Evolutionary conservation across 2,113 vertebrate genomes (phyloP), one percentile per base, ranked within the genome.

Genomic region (Tetrax tetrax): DNA sequence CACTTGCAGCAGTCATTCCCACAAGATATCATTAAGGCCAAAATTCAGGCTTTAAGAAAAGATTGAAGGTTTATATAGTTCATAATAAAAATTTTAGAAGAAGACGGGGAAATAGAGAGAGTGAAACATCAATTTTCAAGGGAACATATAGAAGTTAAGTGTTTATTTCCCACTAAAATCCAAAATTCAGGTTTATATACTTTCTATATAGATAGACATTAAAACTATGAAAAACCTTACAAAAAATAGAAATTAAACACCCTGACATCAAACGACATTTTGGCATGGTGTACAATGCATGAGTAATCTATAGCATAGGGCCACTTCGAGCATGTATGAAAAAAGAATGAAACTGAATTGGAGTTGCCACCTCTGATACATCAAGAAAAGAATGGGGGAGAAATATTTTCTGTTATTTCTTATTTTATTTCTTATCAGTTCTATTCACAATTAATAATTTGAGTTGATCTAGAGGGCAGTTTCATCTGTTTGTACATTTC

Each of bases 81-180:
- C 2, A 14, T 51, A 72, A 79, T 72, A 69, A 29, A 87, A 76
- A 25, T 37, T 9, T 8, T 68, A 43, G 89, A 85, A 75, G 38
- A 47, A 47, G 48, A 6, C 1, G 4, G 10, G 4, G 9, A 31
- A 3, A 6, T 8, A 2, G 3, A 48, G 54, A 70, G 14, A 31
- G 4, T 51, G 28, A 57, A 38, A 74, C 8, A 75, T 8, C 0
- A 2, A 25, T 84, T 90, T 90, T 88, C 54, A 85, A 80, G 43
- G 24, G 56, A 93, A 70, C 41, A 48, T 65, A 37, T 5, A 65
- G 22, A 69, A 81, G 7, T 43, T 79, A 70, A 60, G 25, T 33
- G 22, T 35, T 66, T 66, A 54, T 63, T 78, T 87, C 27, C 31
- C 37, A 37, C 31, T 78, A 43, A 71, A 95, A 90, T 66, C 53